A percentile compares a stretch with the other conserved stretches of the same genome.
phyloP scores from a whole-genome alignment of 1,140 invertebrate species.

The Apis florea region DNA sequence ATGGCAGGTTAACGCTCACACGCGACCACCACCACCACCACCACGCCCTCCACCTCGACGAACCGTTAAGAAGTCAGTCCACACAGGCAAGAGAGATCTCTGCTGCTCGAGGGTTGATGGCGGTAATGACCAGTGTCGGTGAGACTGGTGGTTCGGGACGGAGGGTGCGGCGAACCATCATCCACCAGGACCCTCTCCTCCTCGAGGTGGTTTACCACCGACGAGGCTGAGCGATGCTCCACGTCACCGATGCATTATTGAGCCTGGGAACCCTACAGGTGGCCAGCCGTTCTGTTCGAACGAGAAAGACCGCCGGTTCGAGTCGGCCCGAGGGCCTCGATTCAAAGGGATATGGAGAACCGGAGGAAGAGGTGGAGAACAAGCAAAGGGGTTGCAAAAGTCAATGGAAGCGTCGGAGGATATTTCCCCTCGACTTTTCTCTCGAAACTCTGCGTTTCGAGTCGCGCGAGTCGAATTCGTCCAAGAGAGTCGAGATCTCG shows the following conservation, averaged over 20 bases:
- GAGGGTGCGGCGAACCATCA: constrained; percentile 42
- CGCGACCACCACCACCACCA: neutral
- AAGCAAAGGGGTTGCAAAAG: constrained; percentile 56
- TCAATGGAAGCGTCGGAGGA: constrained; percentile 37
- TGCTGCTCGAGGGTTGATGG: constrained; percentile 31
- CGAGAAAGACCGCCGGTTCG: constrained; percentile 58
- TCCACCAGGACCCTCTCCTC: constrained; percentile 43
- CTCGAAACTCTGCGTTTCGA: neutral
- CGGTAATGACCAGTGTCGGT: constrained; percentile 31
- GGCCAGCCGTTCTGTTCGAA: constrained; percentile 68
- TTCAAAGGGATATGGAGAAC: constrained; percentile 28
- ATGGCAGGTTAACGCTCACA: constrained; percentile 57
- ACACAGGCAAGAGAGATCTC: constrained; percentile 38
- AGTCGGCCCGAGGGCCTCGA: constrained; percentile 34
- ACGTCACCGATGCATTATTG: constrained; percentile 75
- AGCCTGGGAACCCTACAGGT: constrained; percentile 76
- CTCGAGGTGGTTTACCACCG: constrained; percentile 61
- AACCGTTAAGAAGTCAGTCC: constrained; percentile 57
- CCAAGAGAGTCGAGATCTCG: no score
- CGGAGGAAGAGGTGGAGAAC: constrained; percentile 10
- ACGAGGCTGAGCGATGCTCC: constrained; percentile 64
- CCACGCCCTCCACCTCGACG: neutral
- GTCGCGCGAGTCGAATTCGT: no score
- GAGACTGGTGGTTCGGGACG: constrained; percentile 26
- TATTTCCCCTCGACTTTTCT: constrained; percentile 37